These are phyloP conservation scores for Salvelinus namaycush DNA, from an alignment of 2,113 vertebrate genomes.

Conservation along the genomic window DNA sequence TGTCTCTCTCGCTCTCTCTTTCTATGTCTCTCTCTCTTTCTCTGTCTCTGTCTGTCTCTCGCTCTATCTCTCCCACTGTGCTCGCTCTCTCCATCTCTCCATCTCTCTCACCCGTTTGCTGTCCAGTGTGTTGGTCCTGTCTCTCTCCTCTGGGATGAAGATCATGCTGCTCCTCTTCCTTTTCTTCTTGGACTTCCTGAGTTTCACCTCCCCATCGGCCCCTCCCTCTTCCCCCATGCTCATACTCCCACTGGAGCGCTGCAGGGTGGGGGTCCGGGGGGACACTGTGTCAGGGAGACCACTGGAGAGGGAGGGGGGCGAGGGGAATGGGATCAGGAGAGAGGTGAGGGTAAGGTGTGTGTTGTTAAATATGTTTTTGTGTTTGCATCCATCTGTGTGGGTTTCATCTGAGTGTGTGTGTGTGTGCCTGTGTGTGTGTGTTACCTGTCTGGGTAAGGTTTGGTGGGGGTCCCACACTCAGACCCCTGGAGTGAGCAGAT, in stretches of 20 bases:
- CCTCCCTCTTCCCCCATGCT: conserved; percentile 65
- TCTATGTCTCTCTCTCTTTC: no score
- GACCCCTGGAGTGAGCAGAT: conserved; percentile 85
- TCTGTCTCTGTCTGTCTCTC: no score
- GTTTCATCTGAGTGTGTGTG: neutral
- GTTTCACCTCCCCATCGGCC: conserved; percentile 85
- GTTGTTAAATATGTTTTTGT: neutral
- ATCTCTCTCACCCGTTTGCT: conserved; percentile 66
- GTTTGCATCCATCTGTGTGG: neutral
- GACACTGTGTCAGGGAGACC: conserved; percentile 49
- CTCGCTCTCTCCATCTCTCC: neutral
- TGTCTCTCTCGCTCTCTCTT: no score
- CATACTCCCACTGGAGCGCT: conserved; percentile 72
- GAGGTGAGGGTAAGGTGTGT: neutral
- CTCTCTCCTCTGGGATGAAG: conserved; percentile 86
- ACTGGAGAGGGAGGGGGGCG: conserved; percentile 54
- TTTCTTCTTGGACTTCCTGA: conserved; percentile 89
- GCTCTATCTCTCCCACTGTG: no score
- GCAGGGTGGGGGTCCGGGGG: conserved; percentile 59
- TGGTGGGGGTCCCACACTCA: conserved; percentile 87
- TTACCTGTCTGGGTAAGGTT: conserved; percentile 79
- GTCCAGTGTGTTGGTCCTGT: conserved; percentile 61
- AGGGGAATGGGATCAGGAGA: conserved; percentile 10
- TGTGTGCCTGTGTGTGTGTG: neutral
- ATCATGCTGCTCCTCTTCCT: conserved; percentile 94